These are phyloP conservation scores for Heteromurus nitidus DNA, from an alignment of 2,888 invertebrate genomes.

Conservation along the genomic window DNA sequence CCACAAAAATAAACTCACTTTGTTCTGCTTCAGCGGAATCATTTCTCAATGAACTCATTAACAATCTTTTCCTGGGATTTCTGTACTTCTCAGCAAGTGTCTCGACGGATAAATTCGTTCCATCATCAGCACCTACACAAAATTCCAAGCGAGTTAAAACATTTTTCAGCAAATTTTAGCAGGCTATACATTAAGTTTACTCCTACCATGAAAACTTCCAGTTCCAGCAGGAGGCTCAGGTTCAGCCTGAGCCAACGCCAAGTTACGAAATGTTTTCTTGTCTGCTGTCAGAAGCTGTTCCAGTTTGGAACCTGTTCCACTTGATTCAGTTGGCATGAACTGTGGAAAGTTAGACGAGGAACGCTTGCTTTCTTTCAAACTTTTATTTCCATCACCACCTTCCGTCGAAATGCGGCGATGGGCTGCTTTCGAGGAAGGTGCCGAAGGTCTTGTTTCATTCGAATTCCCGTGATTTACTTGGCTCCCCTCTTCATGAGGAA, in stretches of 20 bases:
- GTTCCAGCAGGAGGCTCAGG: neutral
- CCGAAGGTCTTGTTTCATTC: no score
- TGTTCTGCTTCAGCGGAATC: slow-evolving; percentile 24
- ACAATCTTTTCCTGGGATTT: slow-evolving; percentile 45
- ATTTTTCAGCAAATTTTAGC: neutral
- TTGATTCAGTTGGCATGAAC: no score
- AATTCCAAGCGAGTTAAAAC: neutral
- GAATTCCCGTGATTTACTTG: no score
- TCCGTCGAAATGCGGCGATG: no score
- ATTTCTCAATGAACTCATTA: slow-evolving; percentile 41
- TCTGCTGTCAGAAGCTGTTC: slow-evolving; percentile 45
- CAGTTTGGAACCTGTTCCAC: slow-evolving; percentile 48
- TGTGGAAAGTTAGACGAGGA: no score
- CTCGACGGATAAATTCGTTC: slow-evolving; percentile 22
- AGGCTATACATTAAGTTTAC: neutral
- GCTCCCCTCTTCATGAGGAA: no score
- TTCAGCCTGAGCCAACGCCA: neutral
- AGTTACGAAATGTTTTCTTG: neutral
- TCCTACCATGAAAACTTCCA: slow-evolving; percentile 7
- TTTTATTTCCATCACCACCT: no score
- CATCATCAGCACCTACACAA: slow-evolving; percentile 19
- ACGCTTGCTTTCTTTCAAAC: no score
- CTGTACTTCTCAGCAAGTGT: slow-evolving; percentile 31
- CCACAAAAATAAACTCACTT: neutral
- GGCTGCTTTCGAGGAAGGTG: no score